Evolutionary conservation across 2,888 invertebrate genomes (phyloP).

Genomic region (Caenorhabditis doughertyi): DNA sequence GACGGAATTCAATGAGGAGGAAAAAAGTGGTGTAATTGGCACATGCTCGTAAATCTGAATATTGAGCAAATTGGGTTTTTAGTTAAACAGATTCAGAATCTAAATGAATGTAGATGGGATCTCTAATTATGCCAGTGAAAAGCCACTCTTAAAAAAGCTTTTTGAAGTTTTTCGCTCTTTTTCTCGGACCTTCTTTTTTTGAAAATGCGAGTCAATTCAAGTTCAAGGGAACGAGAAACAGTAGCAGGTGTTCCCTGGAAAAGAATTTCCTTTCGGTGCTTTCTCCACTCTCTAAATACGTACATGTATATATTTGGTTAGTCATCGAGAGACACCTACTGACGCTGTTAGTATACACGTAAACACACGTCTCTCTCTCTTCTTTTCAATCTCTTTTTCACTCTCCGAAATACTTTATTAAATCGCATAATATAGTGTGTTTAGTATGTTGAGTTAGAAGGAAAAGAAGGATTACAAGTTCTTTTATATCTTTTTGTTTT

Average conservation of each 20-base stretch:
- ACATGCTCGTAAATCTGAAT: conserved; percentile 18
- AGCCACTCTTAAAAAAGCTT: neutral
- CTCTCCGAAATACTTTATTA: conserved; percentile 24
- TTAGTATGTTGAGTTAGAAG: conserved; percentile 4
- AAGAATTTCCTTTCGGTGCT: neutral
- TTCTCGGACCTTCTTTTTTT: neutral
- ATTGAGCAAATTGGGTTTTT: conserved; percentile 8
- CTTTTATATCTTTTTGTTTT: neutral
- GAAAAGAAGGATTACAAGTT: neutral
- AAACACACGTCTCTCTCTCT: conserved; percentile 9
- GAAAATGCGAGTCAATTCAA: neutral
- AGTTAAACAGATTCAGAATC: neutral
- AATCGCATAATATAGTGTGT: conserved; percentile 26
- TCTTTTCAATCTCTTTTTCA: conserved; percentile 4
- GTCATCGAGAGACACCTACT: conserved; percentile 49
- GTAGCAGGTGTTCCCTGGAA: conserved; percentile 30
- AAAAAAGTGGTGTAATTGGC: conserved; percentile 18
- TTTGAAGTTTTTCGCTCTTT: neutral
- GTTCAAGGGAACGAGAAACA: neutral
- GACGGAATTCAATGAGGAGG: conserved; percentile 6
- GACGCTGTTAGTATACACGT: conserved; percentile 37
- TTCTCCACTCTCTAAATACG: neutral
- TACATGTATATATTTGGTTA: conserved; percentile 44
- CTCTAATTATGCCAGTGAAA: too few species aligned
- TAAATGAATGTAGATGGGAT: too few species aligned